A percentile compares a stretch with the other conserved stretches of the same genome.
These are phyloP conservation scores for Drosophila affinis DNA, from an alignment of 2,888 invertebrate species.

Conservation along the genomic window DNA sequence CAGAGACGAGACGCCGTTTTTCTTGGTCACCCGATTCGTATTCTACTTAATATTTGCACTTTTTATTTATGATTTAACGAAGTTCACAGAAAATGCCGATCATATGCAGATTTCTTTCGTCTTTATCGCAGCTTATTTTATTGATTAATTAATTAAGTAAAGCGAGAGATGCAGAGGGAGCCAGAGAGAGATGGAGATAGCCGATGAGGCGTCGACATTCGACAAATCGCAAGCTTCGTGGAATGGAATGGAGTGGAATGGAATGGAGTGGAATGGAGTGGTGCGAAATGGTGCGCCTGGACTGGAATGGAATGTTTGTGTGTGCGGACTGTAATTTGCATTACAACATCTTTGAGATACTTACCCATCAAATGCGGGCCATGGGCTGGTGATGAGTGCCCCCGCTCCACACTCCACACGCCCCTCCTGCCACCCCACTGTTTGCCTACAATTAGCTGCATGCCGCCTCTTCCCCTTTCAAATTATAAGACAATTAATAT, in stretches of 20 bases:
- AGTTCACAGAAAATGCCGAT: slow-evolving; percentile 55
- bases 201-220: slow-evolving; percentile 48
- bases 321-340: slow-evolving; percentile 21
- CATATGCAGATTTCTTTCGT: slow-evolving; percentile 55
- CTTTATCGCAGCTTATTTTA: slow-evolving; percentile 17
- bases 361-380: slow-evolving; percentile 49
- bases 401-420: background rate
- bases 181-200: background rate
- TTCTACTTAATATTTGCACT: slow-evolving; percentile 34
- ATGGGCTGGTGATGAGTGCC: slow-evolving; percentile 28
- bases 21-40: background rate
- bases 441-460: slow-evolving; percentile 50
- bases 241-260: background rate
- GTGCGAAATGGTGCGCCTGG: no score
- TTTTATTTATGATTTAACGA: slow-evolving; percentile 32
- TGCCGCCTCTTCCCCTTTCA: slow-evolving; percentile 48
- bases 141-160: slow-evolving; percentile 38
- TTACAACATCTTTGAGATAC: slow-evolving; percentile 35
- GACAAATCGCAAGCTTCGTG: slow-evolving; percentile 21
- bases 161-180: slow-evolving; percentile 5
- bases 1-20: background rate
- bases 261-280: slow-evolving; percentile 1
- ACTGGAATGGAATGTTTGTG: slow-evolving; percentile 8
- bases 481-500: slow-evolving; percentile 68
- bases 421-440: background rate